Conservation (phyloP, 2,888 invertebrate genomes). For the Synergus itoensis region DNA sequence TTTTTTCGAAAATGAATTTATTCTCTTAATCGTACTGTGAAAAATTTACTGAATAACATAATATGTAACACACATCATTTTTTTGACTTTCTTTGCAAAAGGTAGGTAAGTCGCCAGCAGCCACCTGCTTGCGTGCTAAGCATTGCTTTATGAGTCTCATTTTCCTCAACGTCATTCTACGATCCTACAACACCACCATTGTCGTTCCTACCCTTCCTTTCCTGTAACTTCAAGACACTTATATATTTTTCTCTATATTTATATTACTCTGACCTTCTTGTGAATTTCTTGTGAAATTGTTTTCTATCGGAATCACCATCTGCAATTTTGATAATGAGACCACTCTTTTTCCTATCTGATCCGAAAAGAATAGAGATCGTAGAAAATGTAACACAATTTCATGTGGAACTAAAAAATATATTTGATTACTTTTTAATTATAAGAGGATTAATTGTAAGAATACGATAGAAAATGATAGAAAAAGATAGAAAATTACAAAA, state of each 20-base stretch:
- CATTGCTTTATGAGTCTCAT: constrained; percentile 73
- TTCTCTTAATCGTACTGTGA: neutral
- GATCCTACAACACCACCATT: constrained; percentile 52
- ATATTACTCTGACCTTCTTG: neutral
- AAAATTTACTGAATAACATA: neutral
- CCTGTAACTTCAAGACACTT: neutral
- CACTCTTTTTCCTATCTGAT: neutral
- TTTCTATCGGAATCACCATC: neutral
- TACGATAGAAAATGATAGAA: no score
- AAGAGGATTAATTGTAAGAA: no score
- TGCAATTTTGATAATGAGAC: constrained; percentile 10
- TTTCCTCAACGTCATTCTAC: constrained; percentile 72
- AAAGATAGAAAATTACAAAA: no score
- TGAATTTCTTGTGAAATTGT: neutral
- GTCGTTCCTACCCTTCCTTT: constrained; percentile 37
- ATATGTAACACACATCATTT: neutral
- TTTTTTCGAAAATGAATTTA: neutral
- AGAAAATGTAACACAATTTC: no score
- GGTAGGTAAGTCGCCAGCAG: constrained; percentile 42
- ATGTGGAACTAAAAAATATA: no score
- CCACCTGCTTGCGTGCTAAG: constrained; percentile 69
- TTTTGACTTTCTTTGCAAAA: constrained; percentile 44
- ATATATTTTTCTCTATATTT: neutral
- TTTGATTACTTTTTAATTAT: no score
- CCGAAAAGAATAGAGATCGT: neutral